Conservation (phyloP, 2,113 vertebrate species). For the Tursiops truncatus region DNA sequence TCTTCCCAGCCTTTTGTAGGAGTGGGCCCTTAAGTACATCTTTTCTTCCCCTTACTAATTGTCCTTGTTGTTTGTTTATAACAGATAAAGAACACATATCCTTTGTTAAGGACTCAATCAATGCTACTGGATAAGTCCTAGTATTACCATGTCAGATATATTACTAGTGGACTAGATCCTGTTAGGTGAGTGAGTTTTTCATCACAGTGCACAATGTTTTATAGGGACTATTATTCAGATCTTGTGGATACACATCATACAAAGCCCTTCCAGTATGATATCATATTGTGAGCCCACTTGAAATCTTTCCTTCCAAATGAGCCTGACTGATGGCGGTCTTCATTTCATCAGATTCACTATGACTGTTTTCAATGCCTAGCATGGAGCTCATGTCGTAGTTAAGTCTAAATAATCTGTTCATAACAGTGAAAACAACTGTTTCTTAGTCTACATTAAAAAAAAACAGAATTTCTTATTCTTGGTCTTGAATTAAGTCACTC, state of each 20-base stretch:
- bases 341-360: not conserved
- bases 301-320: not conserved
- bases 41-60: not conserved
- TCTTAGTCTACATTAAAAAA: not conserved
- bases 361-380: not conserved
- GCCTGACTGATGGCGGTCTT: not conserved
- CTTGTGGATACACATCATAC: not conserved
- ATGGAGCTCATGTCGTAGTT: not conserved
- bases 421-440: not conserved
- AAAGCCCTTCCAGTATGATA: not conserved
- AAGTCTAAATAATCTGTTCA: not conserved
- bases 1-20: not conserved
- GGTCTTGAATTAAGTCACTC: not conserved
- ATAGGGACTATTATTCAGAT: not conserved
- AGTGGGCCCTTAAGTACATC: not conserved
- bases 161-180: not conserved
- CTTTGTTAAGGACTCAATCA: slow-evolving; percentile 14
- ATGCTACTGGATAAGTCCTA: not conserved
- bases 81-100: not conserved
- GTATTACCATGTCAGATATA: not conserved
- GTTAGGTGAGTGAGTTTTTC: not conserved
- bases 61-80: not conserved
- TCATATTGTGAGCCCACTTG: not conserved
- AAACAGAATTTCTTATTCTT: not conserved
- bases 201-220: not conserved